Evolutionary conservation across 2,113 vertebrate species (phyloP).

Genomic region (Centrocercus urophasianus): DNA sequence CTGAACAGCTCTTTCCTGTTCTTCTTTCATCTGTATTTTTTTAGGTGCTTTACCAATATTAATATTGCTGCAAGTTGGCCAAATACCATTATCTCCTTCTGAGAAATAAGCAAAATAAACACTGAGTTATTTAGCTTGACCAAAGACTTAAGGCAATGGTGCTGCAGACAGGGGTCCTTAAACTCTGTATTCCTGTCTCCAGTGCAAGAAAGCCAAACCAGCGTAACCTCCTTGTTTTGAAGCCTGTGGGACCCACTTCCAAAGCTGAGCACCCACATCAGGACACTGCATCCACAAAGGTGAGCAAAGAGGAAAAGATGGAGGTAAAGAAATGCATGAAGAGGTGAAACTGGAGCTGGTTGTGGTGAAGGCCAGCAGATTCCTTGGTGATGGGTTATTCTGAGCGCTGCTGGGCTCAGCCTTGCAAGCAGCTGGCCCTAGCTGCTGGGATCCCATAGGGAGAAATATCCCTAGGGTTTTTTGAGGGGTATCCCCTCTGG

Average conservation of each 20-base stretch:
- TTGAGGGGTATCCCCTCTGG: neutral
- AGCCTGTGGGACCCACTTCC: neutral
- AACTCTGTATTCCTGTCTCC: neutral
- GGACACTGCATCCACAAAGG: accelerated
- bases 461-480: neutral
- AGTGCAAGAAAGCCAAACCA: neutral
- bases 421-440: neutral
- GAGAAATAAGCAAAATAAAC: neutral
- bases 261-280: neutral
- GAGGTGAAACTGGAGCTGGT: neutral
- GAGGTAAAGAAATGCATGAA: neutral
- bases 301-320: neutral
- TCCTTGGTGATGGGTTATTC: neutral
- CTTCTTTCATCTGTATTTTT: neutral
- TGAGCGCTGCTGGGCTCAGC: neutral
- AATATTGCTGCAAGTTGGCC: neutral
- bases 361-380: neutral
- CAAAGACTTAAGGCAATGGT: neutral
- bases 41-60: neutral
- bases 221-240: neutral
- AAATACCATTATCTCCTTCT: neutral
- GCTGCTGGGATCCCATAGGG: neutral
- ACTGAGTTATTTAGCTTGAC: neutral
- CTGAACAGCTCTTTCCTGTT: neutral
- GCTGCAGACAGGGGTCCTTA: neutral